Evolutionary conservation across 2,113 vertebrate species (phyloP).

Genomic region (Uropsilus gracilis): DNA sequence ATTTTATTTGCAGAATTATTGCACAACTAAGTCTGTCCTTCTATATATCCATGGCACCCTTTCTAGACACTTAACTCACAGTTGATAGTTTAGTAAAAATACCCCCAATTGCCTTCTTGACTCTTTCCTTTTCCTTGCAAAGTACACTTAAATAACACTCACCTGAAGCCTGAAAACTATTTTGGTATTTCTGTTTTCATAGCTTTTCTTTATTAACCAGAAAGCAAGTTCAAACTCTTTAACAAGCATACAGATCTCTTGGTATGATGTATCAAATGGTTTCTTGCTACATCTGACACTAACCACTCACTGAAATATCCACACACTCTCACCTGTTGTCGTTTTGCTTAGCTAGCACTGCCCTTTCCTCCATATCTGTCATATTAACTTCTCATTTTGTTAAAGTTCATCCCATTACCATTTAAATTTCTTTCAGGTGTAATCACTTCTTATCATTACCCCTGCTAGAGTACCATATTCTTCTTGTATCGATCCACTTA

Average conservation of each 20-base stretch:
- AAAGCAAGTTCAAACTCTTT: background rate
- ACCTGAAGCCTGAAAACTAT: background rate
- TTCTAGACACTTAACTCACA: background rate
- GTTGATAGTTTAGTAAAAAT: background rate
- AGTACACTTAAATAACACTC: background rate
- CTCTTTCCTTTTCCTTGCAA: background rate
- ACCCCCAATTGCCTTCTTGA: background rate
- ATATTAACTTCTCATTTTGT: background rate
- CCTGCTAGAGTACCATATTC: background rate
- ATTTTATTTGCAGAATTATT: too few species aligned
- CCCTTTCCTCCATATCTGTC: background rate
- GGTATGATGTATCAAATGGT: background rate
- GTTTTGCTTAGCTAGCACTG: background rate
- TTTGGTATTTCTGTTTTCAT: background rate
- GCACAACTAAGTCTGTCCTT: too few species aligned
- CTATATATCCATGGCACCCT: background rate
- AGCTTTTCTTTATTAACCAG: background rate
- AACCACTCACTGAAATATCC: background rate
- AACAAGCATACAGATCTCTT: background rate
- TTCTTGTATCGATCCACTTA: background rate
- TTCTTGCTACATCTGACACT: background rate
- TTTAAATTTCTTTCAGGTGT: background rate
- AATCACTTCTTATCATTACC: background rate
- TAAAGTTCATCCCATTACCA: background rate
- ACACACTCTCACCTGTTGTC: background rate